Conservation (phyloP, 2,113 vertebrate species). For the Paraplagusia blochii region DNA sequence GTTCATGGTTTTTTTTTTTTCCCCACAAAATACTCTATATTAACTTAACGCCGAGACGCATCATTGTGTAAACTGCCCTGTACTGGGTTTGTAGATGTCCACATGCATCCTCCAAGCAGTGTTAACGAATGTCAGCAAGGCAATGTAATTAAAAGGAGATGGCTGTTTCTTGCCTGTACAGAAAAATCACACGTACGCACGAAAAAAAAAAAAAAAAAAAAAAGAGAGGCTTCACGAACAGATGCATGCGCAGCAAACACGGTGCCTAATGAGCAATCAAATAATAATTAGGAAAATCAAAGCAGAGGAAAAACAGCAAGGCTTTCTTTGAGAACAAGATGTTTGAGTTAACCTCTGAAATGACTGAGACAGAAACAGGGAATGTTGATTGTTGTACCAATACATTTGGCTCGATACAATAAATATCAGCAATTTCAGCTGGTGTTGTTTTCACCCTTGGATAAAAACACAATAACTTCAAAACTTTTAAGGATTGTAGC, state of each 20-base stretch:
- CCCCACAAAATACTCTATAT: conserved; percentile 5
- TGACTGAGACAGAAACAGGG: conserved; percentile 2
- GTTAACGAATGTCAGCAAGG: conserved; percentile 49
- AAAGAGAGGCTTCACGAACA: conserved; percentile 52
- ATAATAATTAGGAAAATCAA: conserved; percentile 74
- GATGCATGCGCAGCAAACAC: conserved; percentile 59
- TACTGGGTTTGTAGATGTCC: conserved; percentile 17
- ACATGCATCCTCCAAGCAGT: conserved; percentile 26
- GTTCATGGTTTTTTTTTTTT: conserved; percentile 1
- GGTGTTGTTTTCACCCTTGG: too few species aligned
- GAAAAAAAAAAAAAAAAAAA: conserved; percentile 6
- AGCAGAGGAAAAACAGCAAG: conserved; percentile 43
- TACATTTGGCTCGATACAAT: not conserved
- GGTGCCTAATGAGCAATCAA: conserved; percentile 77
- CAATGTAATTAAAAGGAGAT: conserved; percentile 57
- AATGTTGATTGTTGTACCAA: not conserved
- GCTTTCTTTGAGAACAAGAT: conserved; percentile 59
- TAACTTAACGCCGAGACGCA: not conserved
- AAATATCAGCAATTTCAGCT: too few species aligned
- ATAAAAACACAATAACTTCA: too few species aligned
- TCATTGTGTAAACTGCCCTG: conserved; percentile 5
- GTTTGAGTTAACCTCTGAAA: conserved; percentile 51
- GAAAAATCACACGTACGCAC: conserved; percentile 28
- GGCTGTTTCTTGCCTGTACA: conserved; percentile 35
- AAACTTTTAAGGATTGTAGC: too few species aligned